A percentile compares a stretch with the other conserved stretches of the same genome.
Conservation (phyloP, 2,888 invertebrate genomes). For the Germaria angustata region DNA sequence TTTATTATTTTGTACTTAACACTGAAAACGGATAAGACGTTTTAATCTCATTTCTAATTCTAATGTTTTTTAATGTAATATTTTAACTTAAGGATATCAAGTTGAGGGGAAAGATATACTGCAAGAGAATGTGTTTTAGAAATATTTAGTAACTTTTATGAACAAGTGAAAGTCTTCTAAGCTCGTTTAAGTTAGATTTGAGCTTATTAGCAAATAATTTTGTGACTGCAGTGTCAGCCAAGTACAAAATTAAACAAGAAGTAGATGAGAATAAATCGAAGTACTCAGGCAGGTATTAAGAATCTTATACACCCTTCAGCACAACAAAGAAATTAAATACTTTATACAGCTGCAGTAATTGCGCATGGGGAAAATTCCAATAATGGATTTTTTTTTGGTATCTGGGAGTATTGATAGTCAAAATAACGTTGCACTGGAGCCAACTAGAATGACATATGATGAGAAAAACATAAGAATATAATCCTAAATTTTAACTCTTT, state of each 20-base stretch:
- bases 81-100: background rate
- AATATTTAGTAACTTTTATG: constrained; percentile 6
- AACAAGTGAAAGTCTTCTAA: constrained; percentile 42
- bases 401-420: no score
- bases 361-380: no score
- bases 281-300: background rate
- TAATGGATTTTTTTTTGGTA: no score
- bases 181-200: constrained; percentile 40
- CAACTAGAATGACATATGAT: no score
- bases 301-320: background rate
- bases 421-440: no score
- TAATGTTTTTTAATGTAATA: background rate
- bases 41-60: background rate
- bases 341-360: no score
- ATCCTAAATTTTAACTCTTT: no score
- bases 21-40: background rate
- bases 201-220: constrained; percentile 56
- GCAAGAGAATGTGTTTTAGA: background rate
- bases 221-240: constrained; percentile 37
- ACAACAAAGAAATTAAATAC: no score
- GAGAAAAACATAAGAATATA: no score
- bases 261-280: background rate
- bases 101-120: background rate
- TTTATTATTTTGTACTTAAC: background rate
- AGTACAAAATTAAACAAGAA: constrained; percentile 32